Percentiles rank a stretch among this genome's conserved stretches.
phyloP scores from a whole-genome alignment of 2,797 vertebrate species.

The Thaleichthys pacificus region DNA sequence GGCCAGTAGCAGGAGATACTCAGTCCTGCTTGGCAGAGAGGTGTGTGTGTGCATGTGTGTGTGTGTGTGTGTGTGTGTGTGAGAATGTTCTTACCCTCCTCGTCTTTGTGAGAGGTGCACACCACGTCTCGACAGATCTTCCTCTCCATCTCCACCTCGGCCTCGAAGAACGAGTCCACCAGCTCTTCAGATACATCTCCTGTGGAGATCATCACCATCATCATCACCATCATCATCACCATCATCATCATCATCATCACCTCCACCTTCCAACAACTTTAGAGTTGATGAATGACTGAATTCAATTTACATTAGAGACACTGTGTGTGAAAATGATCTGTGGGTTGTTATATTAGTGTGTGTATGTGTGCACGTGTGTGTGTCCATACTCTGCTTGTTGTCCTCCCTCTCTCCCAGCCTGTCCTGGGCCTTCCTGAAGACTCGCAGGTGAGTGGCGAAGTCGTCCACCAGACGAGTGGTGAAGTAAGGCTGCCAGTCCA shows the following conservation, averaged over 20 bases:
- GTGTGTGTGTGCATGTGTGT: neutral
- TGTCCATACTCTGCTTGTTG: conserved; percentile 84
- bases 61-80: conserved; percentile 1
- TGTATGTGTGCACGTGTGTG: neutral
- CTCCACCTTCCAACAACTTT: neutral
- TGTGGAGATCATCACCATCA: conserved; percentile 41
- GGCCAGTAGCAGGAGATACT: neutral
- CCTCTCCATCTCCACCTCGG: conserved; percentile 98
- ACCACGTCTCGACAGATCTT: conserved; percentile 94
- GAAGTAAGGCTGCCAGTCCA: conserved; percentile 99
- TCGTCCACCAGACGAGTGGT: conserved; percentile 97
- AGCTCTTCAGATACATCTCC: conserved; percentile 90
- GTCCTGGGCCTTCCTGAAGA: conserved; percentile 98
- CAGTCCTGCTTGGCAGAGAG: neutral
- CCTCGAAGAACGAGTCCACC: conserved; percentile 95
- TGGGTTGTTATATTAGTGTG: neutral
- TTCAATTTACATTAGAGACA: too few relatives aligned
- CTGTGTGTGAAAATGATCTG: neutral
- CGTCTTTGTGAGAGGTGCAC: conserved; percentile 94
- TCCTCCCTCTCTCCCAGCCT: conserved; percentile 89
- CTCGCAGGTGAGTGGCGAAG: conserved; percentile 96
- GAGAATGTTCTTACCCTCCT: conserved; percentile 83
- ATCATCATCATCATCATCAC: neutral
- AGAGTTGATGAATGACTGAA: too few relatives aligned
- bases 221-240: neutral